Percentiles rank a stretch among this genome's conserved stretches.
These are phyloP conservation scores for Sebastes steindachneri DNA, from an alignment of 2,797 vertebrate genomes.

Conservation along the genomic window DNA sequence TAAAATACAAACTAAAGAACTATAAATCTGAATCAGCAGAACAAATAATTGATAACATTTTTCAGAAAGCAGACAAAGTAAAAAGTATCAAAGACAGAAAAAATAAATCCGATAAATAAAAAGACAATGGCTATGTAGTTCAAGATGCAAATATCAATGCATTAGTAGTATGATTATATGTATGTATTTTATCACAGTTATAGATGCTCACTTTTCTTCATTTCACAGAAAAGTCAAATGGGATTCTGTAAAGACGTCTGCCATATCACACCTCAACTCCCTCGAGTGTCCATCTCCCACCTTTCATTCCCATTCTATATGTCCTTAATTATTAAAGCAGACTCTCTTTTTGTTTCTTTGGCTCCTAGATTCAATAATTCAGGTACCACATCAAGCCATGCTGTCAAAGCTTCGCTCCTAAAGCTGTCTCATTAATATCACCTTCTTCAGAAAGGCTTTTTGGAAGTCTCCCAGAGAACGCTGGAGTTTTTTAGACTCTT, in stretches of 20 bases:
- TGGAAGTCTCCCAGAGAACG: constrained; percentile 49
- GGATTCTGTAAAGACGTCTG: neutral
- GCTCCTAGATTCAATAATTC: constrained; percentile 26
- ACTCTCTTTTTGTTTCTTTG: neutral
- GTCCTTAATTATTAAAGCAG: constrained; percentile 42
- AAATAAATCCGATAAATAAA: neutral
- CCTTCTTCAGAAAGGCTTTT: constrained; percentile 49
- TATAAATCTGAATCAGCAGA: neutral
- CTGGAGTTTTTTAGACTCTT: constrained; percentile 30
- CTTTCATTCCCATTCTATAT: constrained; percentile 18
- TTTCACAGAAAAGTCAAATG: neutral
- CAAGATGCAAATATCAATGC: neutral
- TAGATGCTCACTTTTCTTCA: neutral
- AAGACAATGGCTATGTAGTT: neutral
- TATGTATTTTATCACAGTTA: neutral
- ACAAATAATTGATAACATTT: neutral
- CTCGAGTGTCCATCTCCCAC: neutral
- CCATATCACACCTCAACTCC: neutral
- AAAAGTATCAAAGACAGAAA: neutral
- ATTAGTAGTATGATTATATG: neutral
- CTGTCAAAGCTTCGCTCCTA: constrained; percentile 7
- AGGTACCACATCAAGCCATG: neutral
- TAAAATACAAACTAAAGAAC: neutral
- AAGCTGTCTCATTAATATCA: constrained; percentile 33
- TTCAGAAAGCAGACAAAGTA: neutral